phyloP scores from a whole-genome alignment of 2,113 vertebrate genomes.

The Equus przewalskii region DNA sequence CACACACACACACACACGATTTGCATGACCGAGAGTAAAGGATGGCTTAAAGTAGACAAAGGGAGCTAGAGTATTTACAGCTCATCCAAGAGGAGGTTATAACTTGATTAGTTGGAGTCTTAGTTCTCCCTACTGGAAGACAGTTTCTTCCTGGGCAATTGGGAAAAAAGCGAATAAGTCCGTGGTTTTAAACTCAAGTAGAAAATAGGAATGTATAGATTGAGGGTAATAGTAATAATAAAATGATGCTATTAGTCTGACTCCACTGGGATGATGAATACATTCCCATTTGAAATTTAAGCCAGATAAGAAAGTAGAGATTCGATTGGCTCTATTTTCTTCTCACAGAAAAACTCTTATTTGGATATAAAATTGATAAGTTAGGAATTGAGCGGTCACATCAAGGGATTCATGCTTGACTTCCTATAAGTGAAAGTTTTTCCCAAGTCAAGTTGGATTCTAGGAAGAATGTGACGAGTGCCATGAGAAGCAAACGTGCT shows the following conservation, averaged over 20 bases:
- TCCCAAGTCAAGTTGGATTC: background rate
- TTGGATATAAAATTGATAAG: background rate
- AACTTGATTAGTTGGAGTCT: background rate
- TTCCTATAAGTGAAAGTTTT: background rate
- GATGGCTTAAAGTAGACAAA: background rate
- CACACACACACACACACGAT: background rate
- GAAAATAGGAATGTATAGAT: background rate
- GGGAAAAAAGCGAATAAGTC: background rate
- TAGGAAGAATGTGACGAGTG: background rate
- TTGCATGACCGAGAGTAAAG: background rate
- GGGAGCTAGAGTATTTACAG: background rate
- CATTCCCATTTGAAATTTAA: background rate
- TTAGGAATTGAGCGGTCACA: background rate
- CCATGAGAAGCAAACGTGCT: background rate
- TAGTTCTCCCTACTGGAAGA: background rate
- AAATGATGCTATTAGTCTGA: background rate
- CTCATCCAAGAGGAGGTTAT: background rate
- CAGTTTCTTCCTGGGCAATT: background rate
- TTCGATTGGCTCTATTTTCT: background rate
- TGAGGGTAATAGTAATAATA: background rate
- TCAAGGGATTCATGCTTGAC: background rate
- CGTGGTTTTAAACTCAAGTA: constrained; percentile 1
- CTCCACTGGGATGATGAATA: background rate
- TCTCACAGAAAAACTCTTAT: background rate
- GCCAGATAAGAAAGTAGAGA: background rate